Conservation (phyloP, 2,113 vertebrate species). For the Pyrgilauda ruficollis region DNA sequence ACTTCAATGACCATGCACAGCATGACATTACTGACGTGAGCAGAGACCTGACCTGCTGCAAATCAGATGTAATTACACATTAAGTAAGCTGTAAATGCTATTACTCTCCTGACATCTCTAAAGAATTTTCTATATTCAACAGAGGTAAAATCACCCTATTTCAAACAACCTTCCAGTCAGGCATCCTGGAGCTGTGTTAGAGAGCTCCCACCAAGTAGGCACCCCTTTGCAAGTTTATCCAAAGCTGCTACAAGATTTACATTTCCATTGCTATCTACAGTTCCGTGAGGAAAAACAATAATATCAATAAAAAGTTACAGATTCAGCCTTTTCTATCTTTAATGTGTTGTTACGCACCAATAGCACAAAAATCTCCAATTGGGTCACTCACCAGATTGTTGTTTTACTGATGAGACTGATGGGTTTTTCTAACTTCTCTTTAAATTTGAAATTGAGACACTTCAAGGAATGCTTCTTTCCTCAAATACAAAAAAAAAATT, state of each 20-base stretch:
- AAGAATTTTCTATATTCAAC: background rate
- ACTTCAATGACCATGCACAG: background rate
- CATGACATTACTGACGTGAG: background rate
- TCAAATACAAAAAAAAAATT: background rate
- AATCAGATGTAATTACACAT: background rate
- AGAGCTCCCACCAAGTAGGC: background rate
- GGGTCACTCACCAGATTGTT: background rate
- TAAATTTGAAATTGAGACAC: conserved; percentile 18
- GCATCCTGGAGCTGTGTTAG: background rate
- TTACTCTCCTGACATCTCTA: background rate
- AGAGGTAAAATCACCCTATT: background rate
- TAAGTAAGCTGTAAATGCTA: background rate
- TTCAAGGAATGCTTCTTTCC: background rate
- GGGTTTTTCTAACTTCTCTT: background rate
- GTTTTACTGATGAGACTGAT: background rate
- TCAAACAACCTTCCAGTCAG: background rate
- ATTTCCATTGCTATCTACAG: background rate
- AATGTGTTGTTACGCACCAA: background rate
- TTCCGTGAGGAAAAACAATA: background rate
- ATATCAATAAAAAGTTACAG: background rate
- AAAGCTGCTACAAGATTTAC: background rate
- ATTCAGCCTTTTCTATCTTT: background rate
- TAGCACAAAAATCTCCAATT: background rate
- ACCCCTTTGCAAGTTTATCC: background rate
- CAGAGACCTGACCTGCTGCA: background rate